A percentile compares a stretch with the other conserved stretches of the same genome.
These are phyloP conservation scores for Brachycybe producta DNA, from an alignment of 2,888 invertebrate genomes.

Conservation along the genomic window DNA sequence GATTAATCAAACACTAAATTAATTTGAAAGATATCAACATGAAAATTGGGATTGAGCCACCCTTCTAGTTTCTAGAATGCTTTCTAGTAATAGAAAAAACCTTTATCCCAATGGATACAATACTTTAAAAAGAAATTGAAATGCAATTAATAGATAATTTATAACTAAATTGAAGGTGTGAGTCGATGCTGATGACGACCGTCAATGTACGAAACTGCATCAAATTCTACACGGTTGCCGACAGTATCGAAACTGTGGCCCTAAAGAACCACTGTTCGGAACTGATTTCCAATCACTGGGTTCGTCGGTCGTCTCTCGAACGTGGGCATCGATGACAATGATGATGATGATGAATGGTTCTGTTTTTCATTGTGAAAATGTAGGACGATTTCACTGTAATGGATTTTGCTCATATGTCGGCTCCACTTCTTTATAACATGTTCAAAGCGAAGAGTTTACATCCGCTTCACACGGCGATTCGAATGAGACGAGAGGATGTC, in stretches of 20 bases:
- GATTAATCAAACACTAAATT: too few relatives aligned
- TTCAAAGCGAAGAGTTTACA: slow-evolving; percentile 76
- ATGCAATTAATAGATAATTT: background rate
- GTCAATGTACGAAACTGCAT: slow-evolving; percentile 72
- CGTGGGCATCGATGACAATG: background rate
- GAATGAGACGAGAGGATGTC: slow-evolving; percentile 79
- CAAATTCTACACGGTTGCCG: slow-evolving; percentile 80
- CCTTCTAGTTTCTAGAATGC: too few relatives aligned
- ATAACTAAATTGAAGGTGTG: slow-evolving; percentile 49
- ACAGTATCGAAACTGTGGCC: slow-evolving; percentile 68
- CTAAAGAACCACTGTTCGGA: slow-evolving; percentile 77
- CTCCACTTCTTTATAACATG: slow-evolving; percentile 76
- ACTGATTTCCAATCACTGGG: slow-evolving; percentile 88
- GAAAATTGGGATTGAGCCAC: too few relatives aligned
- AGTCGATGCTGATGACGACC: slow-evolving; percentile 70
- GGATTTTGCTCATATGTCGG: slow-evolving; percentile 88
- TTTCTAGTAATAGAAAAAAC: background rate
- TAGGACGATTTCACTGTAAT: slow-evolving; percentile 56
- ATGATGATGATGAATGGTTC: background rate
- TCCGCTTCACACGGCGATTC: slow-evolving; percentile 78
- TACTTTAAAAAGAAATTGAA: too few relatives aligned
- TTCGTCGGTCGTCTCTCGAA: slow-evolving; percentile 27
- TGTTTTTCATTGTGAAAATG: too few relatives aligned
- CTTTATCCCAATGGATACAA: too few relatives aligned
- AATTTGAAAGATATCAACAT: too few relatives aligned